Evolutionary conservation across 2,888 invertebrate genomes (phyloP).

Genomic region (Cetonia aurata): DNA sequence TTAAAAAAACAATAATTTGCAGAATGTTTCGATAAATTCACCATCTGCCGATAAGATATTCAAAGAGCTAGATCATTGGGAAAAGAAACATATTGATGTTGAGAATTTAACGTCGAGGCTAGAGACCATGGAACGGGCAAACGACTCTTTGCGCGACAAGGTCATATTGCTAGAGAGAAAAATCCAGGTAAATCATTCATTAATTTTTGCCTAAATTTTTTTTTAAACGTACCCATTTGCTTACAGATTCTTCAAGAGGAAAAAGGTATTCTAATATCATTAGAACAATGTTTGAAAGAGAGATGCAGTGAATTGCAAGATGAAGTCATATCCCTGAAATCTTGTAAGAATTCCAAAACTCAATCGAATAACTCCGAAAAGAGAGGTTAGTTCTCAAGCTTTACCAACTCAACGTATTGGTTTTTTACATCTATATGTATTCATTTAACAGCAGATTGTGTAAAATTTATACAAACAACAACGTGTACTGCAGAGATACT

Average conservation of each 20-base stretch:
- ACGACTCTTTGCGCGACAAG: conserved; percentile 75
- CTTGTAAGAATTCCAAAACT: conserved; percentile 67
- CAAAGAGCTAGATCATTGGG: conserved; percentile 81
- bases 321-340: conserved; percentile 75
- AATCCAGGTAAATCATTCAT: conserved; percentile 71
- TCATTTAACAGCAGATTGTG: no score
- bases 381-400: conserved; percentile 30
- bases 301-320: conserved; percentile 82
- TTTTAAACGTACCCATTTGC: no score
- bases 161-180: conserved; percentile 78
- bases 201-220: conserved; percentile 46
- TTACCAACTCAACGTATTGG: no score
- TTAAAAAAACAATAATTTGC: conserved; percentile 50
- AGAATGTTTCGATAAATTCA: conserved; percentile 77
- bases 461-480: no score
- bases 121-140: conserved; percentile 77
- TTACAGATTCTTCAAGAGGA: conserved; percentile 80
- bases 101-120: conserved; percentile 80
- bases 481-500: no score
- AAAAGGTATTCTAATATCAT: conserved; percentile 78
- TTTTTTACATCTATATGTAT: no score
- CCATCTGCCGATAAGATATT: conserved; percentile 74
- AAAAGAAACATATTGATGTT: conserved; percentile 83
- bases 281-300: conserved; percentile 82
- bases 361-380: conserved; percentile 55